Evolutionary conservation across 2,113 vertebrate genomes (phyloP).

Genomic region (Elanus axillaris): DNA sequence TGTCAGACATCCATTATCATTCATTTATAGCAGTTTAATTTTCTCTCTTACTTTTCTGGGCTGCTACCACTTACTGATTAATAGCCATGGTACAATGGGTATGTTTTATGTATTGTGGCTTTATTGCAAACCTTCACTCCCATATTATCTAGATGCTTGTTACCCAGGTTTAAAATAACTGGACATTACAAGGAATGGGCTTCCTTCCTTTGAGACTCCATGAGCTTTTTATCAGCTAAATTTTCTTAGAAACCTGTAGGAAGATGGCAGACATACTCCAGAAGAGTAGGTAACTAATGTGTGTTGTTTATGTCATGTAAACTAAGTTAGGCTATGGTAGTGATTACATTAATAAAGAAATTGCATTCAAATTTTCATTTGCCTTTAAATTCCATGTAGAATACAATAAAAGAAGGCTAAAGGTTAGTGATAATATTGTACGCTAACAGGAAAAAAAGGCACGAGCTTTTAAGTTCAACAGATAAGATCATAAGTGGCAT

Average conservation of each 20-base stretch:
- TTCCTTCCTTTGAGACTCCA: background rate
- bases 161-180: background rate
- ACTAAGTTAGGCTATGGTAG: background rate
- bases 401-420: background rate
- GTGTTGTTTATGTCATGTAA: background rate
- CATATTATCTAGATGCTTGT: background rate
- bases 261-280: background rate
- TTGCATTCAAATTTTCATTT: background rate
- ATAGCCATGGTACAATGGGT: background rate
- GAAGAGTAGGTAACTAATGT: background rate
- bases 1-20: conserved; percentile 35
- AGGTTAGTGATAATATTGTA: background rate
- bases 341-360: background rate
- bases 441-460: background rate
- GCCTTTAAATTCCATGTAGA: background rate
- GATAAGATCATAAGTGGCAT: background rate
- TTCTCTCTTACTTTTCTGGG: conserved; percentile 1
- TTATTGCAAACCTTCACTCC: background rate
- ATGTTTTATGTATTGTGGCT: background rate
- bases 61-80: background rate
- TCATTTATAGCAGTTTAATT: conserved; percentile 39
- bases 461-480: background rate
- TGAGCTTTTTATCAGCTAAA: background rate
- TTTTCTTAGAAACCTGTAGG: background rate
- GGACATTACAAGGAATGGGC: background rate